Base-by-base conservation (phyloP, 2,888 invertebrate species). In the Aleiodes testaceus region DNA sequence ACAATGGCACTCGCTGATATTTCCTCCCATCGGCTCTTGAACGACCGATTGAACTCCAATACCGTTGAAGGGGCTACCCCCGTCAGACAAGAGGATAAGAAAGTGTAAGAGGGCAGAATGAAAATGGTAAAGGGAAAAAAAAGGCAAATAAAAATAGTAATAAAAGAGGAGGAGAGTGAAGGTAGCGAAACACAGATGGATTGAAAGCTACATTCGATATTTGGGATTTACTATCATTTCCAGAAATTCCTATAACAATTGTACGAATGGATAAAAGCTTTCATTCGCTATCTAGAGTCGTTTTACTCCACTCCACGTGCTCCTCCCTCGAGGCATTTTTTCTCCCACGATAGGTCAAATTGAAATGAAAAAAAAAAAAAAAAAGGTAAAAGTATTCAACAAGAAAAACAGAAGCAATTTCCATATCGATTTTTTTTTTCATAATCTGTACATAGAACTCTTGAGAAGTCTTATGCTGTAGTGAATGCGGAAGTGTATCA, bases 401-500 rank as follows among this genome's bases (percentile, higher is more conserved):
- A 9, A 44, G 18, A 20, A 45, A n/a, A 16, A 26, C 20, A 20
- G 26, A 26, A 26, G 14, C 20, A 49, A 66, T 75, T 71, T 70
- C 45, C 67, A 30, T 63, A 72, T 72, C 66, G 72, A 68, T 49
- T 65, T 45, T 42, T 71, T 65, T 45, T 42, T 69, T 71, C 55
- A 73, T 36, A 66, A 20, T 30, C 66, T 42, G 49, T 44, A 16
- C 22, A 9, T 9, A 14, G 22, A 18, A 65, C 72, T 45, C 68
- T 66, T 42, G 22, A 53, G 22, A 55, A 44, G 50, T 6, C 36
- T 61, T 66, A 74, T 73, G 73, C 70, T 73, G 69, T 69, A 44
- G 49, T 65, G 70, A 70, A 70, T 72, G 66, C 70, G 65, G 66
- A 63, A 49, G 59, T 72, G 47, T 47, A 59, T 47, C 68, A 47